Percentiles rank a stretch among this genome's conserved stretches.
These are phyloP conservation scores for Solea senegalensis DNA, from an alignment of 2,113 vertebrate species.

Conservation along the genomic window DNA sequence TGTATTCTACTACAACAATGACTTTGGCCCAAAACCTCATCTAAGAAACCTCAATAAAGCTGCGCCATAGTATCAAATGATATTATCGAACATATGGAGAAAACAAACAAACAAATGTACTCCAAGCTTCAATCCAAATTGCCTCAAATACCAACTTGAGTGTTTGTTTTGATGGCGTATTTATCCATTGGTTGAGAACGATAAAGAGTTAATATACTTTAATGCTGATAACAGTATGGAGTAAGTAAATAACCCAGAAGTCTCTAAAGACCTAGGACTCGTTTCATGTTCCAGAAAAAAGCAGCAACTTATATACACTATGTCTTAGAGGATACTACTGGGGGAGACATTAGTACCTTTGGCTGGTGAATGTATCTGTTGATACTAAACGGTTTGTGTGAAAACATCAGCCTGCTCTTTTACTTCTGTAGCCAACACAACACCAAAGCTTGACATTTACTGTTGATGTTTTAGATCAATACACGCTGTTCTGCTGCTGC, in stretches of 20 bases:
- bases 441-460: slow-evolving; percentile 37
- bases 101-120: too few relatives aligned
- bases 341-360: not conserved
- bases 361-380: not conserved
- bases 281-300: not conserved
- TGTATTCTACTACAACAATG: too few relatives aligned
- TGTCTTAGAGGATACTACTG: not conserved
- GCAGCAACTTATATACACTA: too few relatives aligned
- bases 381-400: slow-evolving; percentile 29
- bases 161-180: not conserved
- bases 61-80: too few relatives aligned
- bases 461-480: slow-evolving; percentile 35
- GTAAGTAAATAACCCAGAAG: too few relatives aligned
- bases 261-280: too few relatives aligned
- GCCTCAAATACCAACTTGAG: not conserved
- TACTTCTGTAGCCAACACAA: not conserved
- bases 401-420: slow-evolving; percentile 10
- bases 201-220: not conserved
- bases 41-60: too few relatives aligned
- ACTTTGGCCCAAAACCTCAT: too few relatives aligned
- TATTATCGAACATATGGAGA: too few relatives aligned
- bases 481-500: not conserved
- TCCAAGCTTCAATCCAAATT: too few relatives aligned
- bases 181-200: not conserved
- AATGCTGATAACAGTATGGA: too few relatives aligned